Evolutionary conservation across 2,113 vertebrate species (phyloP).

Genomic region (Variabilichromis moorii): DNA sequence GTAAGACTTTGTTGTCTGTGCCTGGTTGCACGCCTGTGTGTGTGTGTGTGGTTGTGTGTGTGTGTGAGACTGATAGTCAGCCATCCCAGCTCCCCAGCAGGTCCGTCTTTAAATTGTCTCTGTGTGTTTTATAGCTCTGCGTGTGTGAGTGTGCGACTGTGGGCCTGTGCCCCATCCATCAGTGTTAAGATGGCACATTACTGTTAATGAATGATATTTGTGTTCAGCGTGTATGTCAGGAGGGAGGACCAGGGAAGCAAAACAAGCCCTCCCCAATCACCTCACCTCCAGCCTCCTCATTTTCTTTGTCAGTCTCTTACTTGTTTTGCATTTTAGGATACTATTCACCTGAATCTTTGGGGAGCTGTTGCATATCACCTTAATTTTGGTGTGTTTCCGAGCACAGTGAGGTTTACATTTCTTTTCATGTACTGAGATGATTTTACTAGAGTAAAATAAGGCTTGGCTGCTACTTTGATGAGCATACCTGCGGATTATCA

Average conservation of each 20-base stretch:
- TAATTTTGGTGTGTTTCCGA: not conserved
- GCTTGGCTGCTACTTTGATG: not conserved
- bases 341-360: conserved; percentile 9
- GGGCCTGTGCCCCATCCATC: conserved; percentile 80
- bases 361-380: not conserved
- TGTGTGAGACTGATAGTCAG: conserved; percentile 77
- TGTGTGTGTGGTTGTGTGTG: not conserved
- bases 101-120: conserved; percentile 93
- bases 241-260: conserved; percentile 63
- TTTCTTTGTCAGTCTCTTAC: conserved; percentile 37
- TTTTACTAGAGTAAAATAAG: not conserved
- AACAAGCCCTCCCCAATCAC: conserved; percentile 62
- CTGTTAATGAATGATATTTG: conserved; percentile 90
- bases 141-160: conserved; percentile 73
- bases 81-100: conserved; percentile 78
- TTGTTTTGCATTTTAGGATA: conserved; percentile 46
- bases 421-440: not conserved
- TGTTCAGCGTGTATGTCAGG: conserved; percentile 71
- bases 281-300: conserved; percentile 38
- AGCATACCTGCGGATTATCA: not conserved
- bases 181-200: conserved; percentile 91
- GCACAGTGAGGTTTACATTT: not conserved
- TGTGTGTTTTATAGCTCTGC: conserved; percentile 87
- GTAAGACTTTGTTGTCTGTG: not conserved
- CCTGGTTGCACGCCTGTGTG: not conserved